Evolutionary conservation across 2,113 vertebrate species (phyloP).

Genomic region (Xenopus borealis): DNA sequence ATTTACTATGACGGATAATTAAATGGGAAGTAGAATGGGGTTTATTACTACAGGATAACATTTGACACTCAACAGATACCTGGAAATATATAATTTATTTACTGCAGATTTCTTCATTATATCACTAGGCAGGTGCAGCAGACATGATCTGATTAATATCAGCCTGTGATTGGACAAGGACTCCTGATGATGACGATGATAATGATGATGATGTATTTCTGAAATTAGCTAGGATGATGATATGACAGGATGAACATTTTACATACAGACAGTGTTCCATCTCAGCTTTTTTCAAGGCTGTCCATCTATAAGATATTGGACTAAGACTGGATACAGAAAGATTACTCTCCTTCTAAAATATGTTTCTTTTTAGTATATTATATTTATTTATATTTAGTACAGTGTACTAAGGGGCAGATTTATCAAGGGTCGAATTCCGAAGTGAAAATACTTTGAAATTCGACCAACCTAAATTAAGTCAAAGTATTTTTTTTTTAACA

Average conservation of each 20-base stretch:
- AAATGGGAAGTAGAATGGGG: constrained; percentile 67
- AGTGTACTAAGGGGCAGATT: no score
- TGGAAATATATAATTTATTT: constrained; percentile 77
- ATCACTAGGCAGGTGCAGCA: constrained; percentile 64
- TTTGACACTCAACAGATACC: constrained; percentile 84
- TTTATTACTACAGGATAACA: constrained; percentile 71
- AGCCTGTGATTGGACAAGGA: constrained; percentile 12
- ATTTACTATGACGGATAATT: constrained; percentile 74
- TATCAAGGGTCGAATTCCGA: no score
- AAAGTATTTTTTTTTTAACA: no score
- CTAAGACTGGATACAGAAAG: no score
- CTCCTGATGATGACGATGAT: neutral
- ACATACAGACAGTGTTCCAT: neutral
- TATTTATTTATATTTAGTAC: no score
- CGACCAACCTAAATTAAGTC: no score
- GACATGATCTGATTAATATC: constrained; percentile 53
- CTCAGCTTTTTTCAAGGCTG: neutral
- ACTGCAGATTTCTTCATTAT: constrained; percentile 51
- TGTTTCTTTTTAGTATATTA: no score
- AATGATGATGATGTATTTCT: neutral
- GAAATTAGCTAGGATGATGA: neutral
- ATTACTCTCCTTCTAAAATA: no score
- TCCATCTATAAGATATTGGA: neutral
- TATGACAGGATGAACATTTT: neutral
- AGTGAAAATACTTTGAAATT: no score